A percentile compares a stretch with the other conserved stretches of the same genome.
Conservation (phyloP, 2,113 vertebrate species). For the Stegostoma tigrinum region DNA sequence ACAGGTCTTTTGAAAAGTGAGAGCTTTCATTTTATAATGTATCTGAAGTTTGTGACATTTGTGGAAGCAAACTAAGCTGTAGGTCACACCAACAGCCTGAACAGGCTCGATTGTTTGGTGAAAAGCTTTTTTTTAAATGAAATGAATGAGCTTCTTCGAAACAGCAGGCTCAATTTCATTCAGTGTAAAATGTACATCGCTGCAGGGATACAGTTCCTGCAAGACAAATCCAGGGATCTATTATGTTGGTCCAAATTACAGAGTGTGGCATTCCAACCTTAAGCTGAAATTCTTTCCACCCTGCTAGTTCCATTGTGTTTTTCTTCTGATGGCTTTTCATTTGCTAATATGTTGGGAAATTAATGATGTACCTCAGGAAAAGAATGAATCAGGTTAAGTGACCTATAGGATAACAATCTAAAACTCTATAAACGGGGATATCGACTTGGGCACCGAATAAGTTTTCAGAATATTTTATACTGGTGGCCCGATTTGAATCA, state of each 20-base stretch:
- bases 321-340: neutral
- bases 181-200: slow-evolving; percentile 23
- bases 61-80: neutral
- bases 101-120: neutral
- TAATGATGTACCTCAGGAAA: neutral
- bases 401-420: neutral
- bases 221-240: slow-evolving; percentile 25
- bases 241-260: slow-evolving; percentile 25
- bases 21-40: neutral
- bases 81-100: neutral
- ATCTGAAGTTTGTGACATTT: slow-evolving; percentile 11
- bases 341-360: neutral
- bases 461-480: too few relatives aligned
- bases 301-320: neutral
- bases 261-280: slow-evolving; percentile 1
- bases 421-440: neutral
- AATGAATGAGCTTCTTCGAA: neutral
- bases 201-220: neutral
- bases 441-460: neutral
- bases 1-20: neutral
- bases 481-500: too few relatives aligned
- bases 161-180: slow-evolving; percentile 19
- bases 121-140: neutral
- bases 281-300: neutral
- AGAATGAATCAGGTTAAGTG: neutral